A percentile compares a stretch with the other conserved stretches of the same genome.
phyloP scores from a whole-genome alignment of 1,140 invertebrate genomes.

The Aradophagus sp. region DNA sequence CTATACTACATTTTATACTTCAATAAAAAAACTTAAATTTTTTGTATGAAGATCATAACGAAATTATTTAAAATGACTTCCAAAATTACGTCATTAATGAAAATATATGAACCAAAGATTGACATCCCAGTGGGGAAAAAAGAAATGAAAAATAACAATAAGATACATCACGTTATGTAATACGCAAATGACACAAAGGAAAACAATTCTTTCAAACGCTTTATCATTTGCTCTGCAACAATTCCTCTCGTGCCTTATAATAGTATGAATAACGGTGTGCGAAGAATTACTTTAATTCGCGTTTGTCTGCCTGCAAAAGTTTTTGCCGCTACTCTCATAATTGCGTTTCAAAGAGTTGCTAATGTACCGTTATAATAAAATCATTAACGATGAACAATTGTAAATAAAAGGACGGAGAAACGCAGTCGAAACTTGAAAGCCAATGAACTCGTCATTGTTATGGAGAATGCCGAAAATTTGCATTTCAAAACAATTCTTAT shows the following conservation, averaged over 20 bases:
- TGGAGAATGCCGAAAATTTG: too few relatives aligned
- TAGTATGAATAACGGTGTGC: constrained; percentile 30
- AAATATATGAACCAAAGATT: background rate
- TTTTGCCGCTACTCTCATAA: constrained; percentile 25
- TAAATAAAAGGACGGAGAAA: too few relatives aligned
- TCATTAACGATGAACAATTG: constrained; percentile 14
- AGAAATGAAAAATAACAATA: constrained; percentile 1
- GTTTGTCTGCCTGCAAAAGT: constrained; percentile 12
- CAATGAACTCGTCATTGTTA: too few relatives aligned
- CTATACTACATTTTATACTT: too few relatives aligned
- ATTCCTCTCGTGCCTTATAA: constrained; percentile 17
- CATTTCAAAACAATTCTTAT: too few relatives aligned
- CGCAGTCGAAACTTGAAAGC: too few relatives aligned
- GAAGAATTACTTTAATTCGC: constrained; percentile 32
- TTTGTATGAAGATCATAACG: too few relatives aligned
- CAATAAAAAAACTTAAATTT: too few relatives aligned
- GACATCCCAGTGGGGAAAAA: background rate
- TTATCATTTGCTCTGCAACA: constrained; percentile 15
- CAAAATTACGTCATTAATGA: too few relatives aligned
- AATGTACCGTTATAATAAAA: constrained; percentile 22
- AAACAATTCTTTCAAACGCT: constrained; percentile 11
- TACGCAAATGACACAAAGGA: constrained; percentile 18
- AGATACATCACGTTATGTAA: constrained; percentile 10
- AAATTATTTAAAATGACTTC: too few relatives aligned
- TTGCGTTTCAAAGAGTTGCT: background rate